Evolutionary conservation across 2,888 invertebrate genomes (phyloP).

Genomic region (Cloeon dipterum): DNA sequence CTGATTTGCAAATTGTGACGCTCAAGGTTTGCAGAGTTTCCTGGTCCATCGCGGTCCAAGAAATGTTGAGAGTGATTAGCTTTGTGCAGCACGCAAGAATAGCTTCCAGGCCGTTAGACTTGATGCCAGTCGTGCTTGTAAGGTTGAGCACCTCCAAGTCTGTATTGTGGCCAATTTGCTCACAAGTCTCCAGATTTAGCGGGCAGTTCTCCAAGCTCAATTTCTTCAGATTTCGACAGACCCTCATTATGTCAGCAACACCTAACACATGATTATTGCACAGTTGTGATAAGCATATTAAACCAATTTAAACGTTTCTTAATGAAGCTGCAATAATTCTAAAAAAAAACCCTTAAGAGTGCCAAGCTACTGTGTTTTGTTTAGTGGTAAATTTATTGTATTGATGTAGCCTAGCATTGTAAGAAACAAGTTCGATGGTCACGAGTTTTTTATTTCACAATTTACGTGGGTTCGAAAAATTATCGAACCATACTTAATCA

Average conservation of each 20-base stretch:
- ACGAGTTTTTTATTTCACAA: no score
- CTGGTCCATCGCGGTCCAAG: slow-evolving; percentile 49
- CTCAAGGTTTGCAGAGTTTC: slow-evolving; percentile 35
- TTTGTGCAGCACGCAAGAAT: slow-evolving; percentile 38
- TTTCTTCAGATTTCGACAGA: slow-evolving; percentile 50
- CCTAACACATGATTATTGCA: slow-evolving; percentile 15
- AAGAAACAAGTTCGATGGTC: no score
- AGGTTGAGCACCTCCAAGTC: slow-evolving; percentile 61
- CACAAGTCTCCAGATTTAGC: slow-evolving; percentile 37
- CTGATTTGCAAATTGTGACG: slow-evolving; percentile 30
- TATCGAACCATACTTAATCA: no score
- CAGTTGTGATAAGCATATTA: no score
- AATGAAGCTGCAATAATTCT: no score
- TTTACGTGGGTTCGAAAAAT: no score
- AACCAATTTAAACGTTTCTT: no score
- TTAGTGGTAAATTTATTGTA: no score
- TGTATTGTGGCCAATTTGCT: slow-evolving; percentile 37
- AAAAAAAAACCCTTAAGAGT: no score
- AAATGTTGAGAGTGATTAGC: slow-evolving; percentile 47
- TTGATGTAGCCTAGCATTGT: no score
- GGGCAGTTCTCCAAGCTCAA: slow-evolving; percentile 61
- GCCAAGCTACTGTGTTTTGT: no score
- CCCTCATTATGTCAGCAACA: slow-evolving; percentile 28
- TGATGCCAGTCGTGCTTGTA: slow-evolving; percentile 55
- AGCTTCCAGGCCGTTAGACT: slow-evolving; percentile 32